These are phyloP conservation scores for Ctena decussata DNA, from an alignment of 2,888 invertebrate genomes.

Conservation along the genomic window DNA sequence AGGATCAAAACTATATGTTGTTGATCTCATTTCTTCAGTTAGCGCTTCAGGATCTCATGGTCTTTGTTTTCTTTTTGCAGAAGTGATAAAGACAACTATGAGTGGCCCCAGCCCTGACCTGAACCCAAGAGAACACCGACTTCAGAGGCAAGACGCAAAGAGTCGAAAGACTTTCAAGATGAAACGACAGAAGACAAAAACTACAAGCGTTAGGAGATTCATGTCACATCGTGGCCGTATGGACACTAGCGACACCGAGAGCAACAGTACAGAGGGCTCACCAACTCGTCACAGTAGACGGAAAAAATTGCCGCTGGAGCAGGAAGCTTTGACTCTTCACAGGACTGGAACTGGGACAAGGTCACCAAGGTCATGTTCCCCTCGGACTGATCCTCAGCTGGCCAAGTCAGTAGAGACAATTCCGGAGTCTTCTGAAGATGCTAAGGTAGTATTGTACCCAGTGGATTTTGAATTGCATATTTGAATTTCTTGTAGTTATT, in stretches of 20 bases:
- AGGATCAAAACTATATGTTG: no score
- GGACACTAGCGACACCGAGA: slow-evolving; percentile 71
- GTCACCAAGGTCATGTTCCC: slow-evolving; percentile 52
- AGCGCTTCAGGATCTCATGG: no score
- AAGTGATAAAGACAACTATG: neutral
- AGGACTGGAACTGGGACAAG: slow-evolving; percentile 53
- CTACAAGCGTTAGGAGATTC: slow-evolving; percentile 72
- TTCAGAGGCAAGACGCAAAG: slow-evolving; percentile 97
- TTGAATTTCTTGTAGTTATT: no score
- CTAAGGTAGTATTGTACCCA: neutral
- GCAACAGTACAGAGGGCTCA: slow-evolving; percentile 71
- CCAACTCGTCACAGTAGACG: slow-evolving; percentile 51
- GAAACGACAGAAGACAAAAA: slow-evolving; percentile 82
- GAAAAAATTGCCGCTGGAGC: slow-evolving; percentile 36
- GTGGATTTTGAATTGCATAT: slow-evolving; percentile 37
- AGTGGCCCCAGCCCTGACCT: slow-evolving; percentile 51
- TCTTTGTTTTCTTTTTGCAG: neutral
- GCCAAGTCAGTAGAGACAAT: slow-evolving; percentile 80
- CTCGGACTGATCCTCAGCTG: slow-evolving; percentile 55
- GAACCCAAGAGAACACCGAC: slow-evolving; percentile 87
- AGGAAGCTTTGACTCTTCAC: slow-evolving; percentile 52
- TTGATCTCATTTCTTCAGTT: no score
- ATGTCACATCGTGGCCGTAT: slow-evolving; percentile 68
- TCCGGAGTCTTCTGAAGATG: slow-evolving; percentile 73
- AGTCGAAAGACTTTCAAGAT: slow-evolving; percentile 96